Base-by-base conservation (phyloP, 1,140 invertebrate genomes). In the Zaprionus kolodkinae region DNA sequence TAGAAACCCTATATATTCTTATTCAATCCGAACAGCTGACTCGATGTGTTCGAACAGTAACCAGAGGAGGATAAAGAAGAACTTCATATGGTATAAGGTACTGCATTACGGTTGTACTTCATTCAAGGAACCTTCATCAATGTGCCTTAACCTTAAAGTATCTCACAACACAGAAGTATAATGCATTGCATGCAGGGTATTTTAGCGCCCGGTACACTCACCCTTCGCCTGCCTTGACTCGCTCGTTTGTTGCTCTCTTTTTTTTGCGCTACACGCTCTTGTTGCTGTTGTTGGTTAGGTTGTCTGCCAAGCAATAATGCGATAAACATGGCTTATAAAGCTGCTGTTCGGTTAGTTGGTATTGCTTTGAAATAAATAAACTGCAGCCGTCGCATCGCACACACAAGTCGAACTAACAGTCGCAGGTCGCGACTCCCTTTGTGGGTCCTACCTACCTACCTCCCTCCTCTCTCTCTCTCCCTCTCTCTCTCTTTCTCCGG, bases 331-430 rank as follows among this genome's bases (percentile, higher is more conserved):
- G 74, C 70, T 64, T 73, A 66, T 73, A 62, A 72, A 50, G 70
- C 70, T 40, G 60, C 65, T 38, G 63, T 59, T 63, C 52, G 57
- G 21, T 72, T 71, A 81, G 73, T 84, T 75, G 80, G 63, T 72
- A 89, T 81, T 79, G 86, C 86, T 89, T 89, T 89, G 85, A 90
- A 89, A 81, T 85, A 76, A 81, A 85, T 89, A 50, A 50, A 50
- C 45, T 50, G 45, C 45, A 25, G 40, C 17, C 45, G 45, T 50
- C 45, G 45, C 17, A 48, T 48, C 45, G 17, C 38, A 43, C 38
- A 43, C 38, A 43, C 38, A 21, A 48, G 45, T 48, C 21, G 52
- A 13, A 55, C 27, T 55, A 30, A 30, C 52, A 55, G 21, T 55
- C 27, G 25, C 27, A n/a, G 25, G 12, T 55, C 27, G 25, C 27